Evolutionary conservation across 2,797 vertebrate species (phyloP), one percentile per base, ranked within the genome.

Genomic region (Trachops cirrhosus): DNA sequence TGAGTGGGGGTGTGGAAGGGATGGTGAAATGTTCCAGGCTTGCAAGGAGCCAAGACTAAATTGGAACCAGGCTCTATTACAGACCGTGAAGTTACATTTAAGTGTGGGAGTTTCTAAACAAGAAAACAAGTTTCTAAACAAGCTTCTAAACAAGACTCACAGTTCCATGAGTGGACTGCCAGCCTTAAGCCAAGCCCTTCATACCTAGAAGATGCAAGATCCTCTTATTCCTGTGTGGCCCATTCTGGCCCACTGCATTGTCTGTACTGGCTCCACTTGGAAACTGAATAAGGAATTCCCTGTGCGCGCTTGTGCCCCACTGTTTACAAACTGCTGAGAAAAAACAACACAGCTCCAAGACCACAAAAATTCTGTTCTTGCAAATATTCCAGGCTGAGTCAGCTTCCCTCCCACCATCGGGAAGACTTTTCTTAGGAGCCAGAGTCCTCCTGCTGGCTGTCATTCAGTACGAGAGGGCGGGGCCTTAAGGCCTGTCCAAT

Each of bases 341-440:
- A 50, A 70, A 74, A 26, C 26, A 1, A 15, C 26, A 9, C 26
- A 46, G 3, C 19, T 5, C 14, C 4, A 19, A 11, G 3, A 14
- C 14, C 2, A 8, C 67, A 52, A n/a, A 16, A 22, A 48, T 29
- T 21, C 59, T 18, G 14, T n/a, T 87, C 1, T 9, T 7, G 7
- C 24, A 34, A 57, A 68, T 14, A 7, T 26, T 18, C 71, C 71
- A 32, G 1, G 34, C 59, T 0, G 7, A 34, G 16, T 37, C 11
- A 2, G 44, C 26, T 10, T 4, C 5, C 21, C 8, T 3, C n/a
- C 73, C 26, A 19, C 3, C 0, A 0, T 32, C 26, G 0, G 19
- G 11, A 15, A 8, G 8, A 19, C 0, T 29, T 18, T 10, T 37
- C 29, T 0, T 16, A 29, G 24, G 21, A 44, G 41, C 34, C 59